Conservation (phyloP, 2,888 invertebrate genomes). For the Nymphalis polychloros region DNA sequence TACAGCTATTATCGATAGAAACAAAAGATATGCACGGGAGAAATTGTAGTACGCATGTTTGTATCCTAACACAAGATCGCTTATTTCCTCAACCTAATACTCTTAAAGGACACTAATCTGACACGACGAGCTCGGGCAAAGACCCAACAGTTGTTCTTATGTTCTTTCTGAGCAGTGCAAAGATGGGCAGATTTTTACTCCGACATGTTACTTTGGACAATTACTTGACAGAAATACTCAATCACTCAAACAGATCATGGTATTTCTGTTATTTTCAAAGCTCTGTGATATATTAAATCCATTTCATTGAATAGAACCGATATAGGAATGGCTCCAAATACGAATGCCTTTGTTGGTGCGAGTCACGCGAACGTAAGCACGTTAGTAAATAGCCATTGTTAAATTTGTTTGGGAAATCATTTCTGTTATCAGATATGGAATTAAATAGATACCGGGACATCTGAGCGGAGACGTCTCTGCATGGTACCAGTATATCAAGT, state of each 20-base stretch:
- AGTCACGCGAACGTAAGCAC: constrained; percentile 1
- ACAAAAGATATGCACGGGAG: no score
- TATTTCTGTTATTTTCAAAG: neutral
- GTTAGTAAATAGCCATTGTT: constrained; percentile 1
- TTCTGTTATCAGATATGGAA: constrained; percentile 7
- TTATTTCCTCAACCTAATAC: no score
- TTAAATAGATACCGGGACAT: constrained; percentile 3
- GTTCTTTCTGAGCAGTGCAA: no score
- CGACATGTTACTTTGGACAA: no score
- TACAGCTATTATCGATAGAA: no score
- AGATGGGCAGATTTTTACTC: no score
- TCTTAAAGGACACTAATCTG: no score
- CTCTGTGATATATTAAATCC: constrained; percentile 1
- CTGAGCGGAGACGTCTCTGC: neutral
- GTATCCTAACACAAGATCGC: no score
- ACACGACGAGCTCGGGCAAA: no score
- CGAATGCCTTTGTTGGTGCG: neutral
- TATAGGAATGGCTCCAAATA: neutral
- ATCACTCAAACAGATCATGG: neutral
- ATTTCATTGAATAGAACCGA: constrained; percentile 6
- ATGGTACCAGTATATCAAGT: neutral
- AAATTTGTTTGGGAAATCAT: neutral
- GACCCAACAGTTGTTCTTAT: no score
- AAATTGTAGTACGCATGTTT: no score
- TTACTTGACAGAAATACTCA: no score